Percentiles rank a stretch among this genome's conserved stretches.
These are phyloP conservation scores for Pseudorectes ferrugineus DNA, from an alignment of 2,113 vertebrate genomes.

Conservation along the genomic window DNA sequence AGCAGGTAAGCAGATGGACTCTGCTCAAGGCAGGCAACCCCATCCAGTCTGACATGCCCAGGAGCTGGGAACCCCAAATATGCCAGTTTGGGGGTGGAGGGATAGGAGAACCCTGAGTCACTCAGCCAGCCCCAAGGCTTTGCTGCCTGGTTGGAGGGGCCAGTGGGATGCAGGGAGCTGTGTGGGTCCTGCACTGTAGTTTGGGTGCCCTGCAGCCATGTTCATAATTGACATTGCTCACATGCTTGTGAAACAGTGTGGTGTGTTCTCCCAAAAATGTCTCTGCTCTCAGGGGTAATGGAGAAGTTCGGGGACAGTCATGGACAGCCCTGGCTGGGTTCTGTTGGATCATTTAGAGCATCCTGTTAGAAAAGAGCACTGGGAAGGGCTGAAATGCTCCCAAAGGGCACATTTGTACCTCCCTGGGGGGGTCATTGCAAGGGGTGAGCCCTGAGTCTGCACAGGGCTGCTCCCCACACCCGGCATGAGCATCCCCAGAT, in stretches of 20 bases:
- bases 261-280: background rate
- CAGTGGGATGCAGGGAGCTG: background rate
- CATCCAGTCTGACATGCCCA: background rate
- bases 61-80: background rate
- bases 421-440: rapidly evolving
- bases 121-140: background rate
- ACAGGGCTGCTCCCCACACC: background rate
- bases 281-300: background rate
- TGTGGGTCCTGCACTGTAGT: background rate
- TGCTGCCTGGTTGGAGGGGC: rapidly evolving
- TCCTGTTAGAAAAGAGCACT: background rate
- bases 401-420: background rate
- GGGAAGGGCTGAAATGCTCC: background rate
- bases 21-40: background rate
- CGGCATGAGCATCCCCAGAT: rapidly evolving
- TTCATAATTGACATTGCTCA: background rate
- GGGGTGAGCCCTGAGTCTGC: background rate
- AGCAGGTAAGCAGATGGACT: rapidly evolving
- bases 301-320: background rate
- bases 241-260: rapidly evolving
- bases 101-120: background rate
- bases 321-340: background rate
- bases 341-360: background rate
- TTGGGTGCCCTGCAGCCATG: background rate
- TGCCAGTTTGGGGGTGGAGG: background rate